These are phyloP conservation scores for Rhabdomys pumilio DNA, from an alignment of 2,797 vertebrate species.

Conservation along the genomic window DNA sequence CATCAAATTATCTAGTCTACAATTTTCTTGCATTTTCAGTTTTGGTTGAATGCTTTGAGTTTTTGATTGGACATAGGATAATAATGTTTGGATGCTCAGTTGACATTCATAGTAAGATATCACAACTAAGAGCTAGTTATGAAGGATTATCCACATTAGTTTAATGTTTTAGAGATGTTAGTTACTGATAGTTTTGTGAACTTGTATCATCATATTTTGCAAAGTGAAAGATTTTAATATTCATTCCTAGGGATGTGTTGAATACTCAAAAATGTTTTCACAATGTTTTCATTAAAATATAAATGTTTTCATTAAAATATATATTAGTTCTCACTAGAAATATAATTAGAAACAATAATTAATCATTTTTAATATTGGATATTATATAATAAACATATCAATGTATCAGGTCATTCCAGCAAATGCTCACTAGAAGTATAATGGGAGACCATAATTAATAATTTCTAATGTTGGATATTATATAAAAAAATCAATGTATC, in stretches of 20 bases:
- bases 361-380: background rate
- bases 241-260: background rate
- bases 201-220: background rate
- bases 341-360: background rate
- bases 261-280: background rate
- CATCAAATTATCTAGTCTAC: background rate
- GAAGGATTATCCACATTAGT: background rate
- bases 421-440: background rate
- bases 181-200: background rate
- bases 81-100: background rate
- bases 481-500: background rate
- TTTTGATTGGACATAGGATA: too few relatives aligned
- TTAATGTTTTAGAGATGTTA: background rate
- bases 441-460: background rate
- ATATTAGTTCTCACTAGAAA: background rate
- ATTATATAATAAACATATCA: background rate
- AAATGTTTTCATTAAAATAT: background rate
- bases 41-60: background rate
- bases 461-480: background rate
- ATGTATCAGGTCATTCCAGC: background rate
- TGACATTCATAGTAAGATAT: background rate
- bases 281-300: background rate
- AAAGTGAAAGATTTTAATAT: background rate
- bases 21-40: background rate
- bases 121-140: background rate